Percentiles rank a stretch among this genome's conserved stretches.
These are phyloP conservation scores for Drosophila dives DNA, from an alignment of 2,888 invertebrate species.

Conservation along the genomic window DNA sequence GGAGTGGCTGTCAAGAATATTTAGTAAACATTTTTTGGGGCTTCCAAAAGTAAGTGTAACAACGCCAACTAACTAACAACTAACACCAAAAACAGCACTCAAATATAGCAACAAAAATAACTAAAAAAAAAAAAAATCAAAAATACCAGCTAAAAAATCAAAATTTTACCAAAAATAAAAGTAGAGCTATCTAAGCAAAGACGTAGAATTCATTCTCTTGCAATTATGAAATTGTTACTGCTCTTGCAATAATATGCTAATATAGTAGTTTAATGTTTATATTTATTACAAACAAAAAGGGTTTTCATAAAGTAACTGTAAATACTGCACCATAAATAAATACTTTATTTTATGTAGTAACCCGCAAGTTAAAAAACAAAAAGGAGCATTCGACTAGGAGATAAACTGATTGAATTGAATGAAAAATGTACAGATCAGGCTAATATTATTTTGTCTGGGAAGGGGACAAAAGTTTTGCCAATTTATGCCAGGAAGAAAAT, in stretches of 20 bases:
- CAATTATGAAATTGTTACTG: neutral
- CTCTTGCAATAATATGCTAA: neutral
- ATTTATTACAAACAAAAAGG: neutral
- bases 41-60: constrained; percentile 31
- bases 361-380: constrained; percentile 13
- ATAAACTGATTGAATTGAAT: constrained; percentile 47
- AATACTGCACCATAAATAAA: neutral
- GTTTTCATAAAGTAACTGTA: neutral
- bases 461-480: constrained; percentile 8
- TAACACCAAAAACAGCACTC: constrained; percentile 46
- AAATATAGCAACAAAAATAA: constrained; percentile 12
- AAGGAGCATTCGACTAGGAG: constrained; percentile 19
- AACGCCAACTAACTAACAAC: constrained; percentile 55
- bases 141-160: neutral
- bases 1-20: constrained; percentile 4
- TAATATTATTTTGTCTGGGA: constrained; percentile 31
- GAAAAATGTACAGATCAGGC: constrained; percentile 39
- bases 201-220: neutral
- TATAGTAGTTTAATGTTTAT: neutral
- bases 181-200: neutral
- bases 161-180: neutral
- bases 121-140: constrained; percentile 4
- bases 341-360: neutral
- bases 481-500: neutral
- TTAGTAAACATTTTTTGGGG: neutral